These are phyloP conservation scores for Paedocypris micromegethes DNA, from an alignment of 2,797 vertebrate species.

Conservation along the genomic window DNA sequence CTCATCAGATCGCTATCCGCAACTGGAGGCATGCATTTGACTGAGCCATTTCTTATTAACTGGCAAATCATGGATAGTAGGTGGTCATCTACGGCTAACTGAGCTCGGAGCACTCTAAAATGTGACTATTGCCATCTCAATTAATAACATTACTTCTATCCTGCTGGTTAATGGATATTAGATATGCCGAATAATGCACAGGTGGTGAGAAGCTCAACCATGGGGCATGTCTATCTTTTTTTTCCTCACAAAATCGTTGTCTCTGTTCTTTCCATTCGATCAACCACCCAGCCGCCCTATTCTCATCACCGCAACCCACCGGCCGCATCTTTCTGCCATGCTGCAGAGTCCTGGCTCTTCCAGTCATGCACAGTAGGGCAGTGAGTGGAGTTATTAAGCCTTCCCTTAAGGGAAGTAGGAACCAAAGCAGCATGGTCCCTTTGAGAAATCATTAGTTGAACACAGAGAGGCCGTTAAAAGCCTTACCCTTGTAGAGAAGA, in stretches of 20 bases:
- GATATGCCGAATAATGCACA: slow-evolving; percentile 11
- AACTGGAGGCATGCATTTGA: slow-evolving; percentile 36
- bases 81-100: slow-evolving; percentile 29
- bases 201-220: no score
- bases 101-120: slow-evolving; percentile 25
- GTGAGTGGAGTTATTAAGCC: slow-evolving; percentile 41
- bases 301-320: slow-evolving; percentile 8
- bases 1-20: slow-evolving; percentile 10
- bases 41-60: slow-evolving; percentile 38
- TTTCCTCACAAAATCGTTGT: neutral
- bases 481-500: slow-evolving; percentile 1
- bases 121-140: slow-evolving; percentile 12
- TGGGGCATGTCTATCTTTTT: slow-evolving; percentile 1
- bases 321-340: neutral
- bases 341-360: slow-evolving; percentile 4
- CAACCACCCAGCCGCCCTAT: neutral
- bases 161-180: slow-evolving; percentile 34
- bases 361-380: slow-evolving; percentile 33
- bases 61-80: slow-evolving; percentile 35
- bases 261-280: slow-evolving; percentile 7
- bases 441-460: slow-evolving; percentile 29
- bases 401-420: slow-evolving; percentile 3
- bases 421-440: slow-evolving; percentile 5
- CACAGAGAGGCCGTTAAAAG: slow-evolving; percentile 21
- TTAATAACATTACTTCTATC: slow-evolving; percentile 35